Evolutionary conservation across 2,113 vertebrate genomes (phyloP), one percentile per base, ranked within the genome.

Genomic region (Catharus minimus): DNA sequence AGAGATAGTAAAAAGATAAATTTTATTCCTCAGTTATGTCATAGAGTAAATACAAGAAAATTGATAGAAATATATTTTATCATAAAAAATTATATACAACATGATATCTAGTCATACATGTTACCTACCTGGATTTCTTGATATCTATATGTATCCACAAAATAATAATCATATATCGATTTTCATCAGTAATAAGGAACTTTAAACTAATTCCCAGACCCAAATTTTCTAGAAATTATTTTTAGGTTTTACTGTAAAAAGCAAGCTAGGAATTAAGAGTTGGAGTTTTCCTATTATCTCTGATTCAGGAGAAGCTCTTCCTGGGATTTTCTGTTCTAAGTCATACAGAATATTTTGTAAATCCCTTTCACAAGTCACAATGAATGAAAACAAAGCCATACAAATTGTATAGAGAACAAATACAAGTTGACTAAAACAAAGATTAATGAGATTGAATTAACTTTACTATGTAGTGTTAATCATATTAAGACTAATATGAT

Each of bases 1-100:
- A 55, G 19, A 82, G 52, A 76, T 71, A 75, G 46, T 57, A 74
- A 69, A 79, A 87, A 26, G n/a, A 81, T 64, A 58, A 30, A 73
- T 21, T 92, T 95, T 81, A 89, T 92, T 95, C 84, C 24, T 80
- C 44, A 32, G 2, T 43, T 69, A 33, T 61, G 11, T 62, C 68
- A 79, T 41, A 46, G 7, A 71, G 57, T 66, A 96, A 94, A 58
- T 74, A 85, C 32, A 91, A 82, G 33, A 73, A 33, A 89, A 76
- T 58, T 75, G 73, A 55, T 32, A 79, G 58, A 76, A 94, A 79
- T 64, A 23, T 17, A 47, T 87, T 89, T 93, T 62, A 73, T 78
- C 46, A 89, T 57, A 69, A 73, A 58, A 82, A 82, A 55, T 23
- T 87, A 73, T 73, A 58, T 66, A 69, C 36, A 69, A 5, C 17